Evolutionary conservation across 1,140 invertebrate genomes (phyloP), one percentile per base, ranked within the genome.

Genomic region (Holcopasites calliopsidis): DNA sequence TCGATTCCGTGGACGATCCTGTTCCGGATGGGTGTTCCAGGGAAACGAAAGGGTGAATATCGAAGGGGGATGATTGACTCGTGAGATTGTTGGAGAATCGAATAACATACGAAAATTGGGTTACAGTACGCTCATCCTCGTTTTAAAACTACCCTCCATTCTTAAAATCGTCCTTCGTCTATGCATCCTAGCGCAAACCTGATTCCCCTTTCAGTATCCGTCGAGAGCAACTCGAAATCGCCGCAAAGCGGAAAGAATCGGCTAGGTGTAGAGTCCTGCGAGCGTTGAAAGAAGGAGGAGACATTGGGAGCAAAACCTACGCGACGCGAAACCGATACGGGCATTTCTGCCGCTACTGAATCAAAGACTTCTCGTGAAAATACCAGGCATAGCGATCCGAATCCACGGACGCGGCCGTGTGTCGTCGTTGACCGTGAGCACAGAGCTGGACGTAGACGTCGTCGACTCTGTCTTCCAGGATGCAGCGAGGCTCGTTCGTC

Each of bases 341-440:
- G 84, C 85, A 90, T 90, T 90, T 90, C 85, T 88, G 82, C 84
- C 84, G 87, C 84, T 76, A 82, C 85, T 80, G 86, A 90, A 88
- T 90, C 86, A 88, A 90, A 88, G 84, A 87, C 66, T 87, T 88
- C 85, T 85, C 84, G 87, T 89, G 88, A 88, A 91, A 91, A 91
- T 91, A 86, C 90, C 89, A 86, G 58, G 79, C 87, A 91, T 91
- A 89, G 88, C 88, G 79, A 82, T n/a, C n/a, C 85, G 87, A 86
- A 89, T 89, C 87, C 86, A 84, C 79, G 80, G 81, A 76, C 55
- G 66, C 75, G 77, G 77, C 82, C 77, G 80, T 85, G 76, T 44
- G 8, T 72, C 35, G 47, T 31, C 21, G 26, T 35, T n/a, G 31
- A 38, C 31, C 31, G 42, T 52, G 65, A 62, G 47, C 55, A 50